Percentiles rank a stretch among this genome's conserved stretches.
phyloP scores from a whole-genome alignment of 2,888 invertebrate species.

The Microplitis manilae region DNA sequence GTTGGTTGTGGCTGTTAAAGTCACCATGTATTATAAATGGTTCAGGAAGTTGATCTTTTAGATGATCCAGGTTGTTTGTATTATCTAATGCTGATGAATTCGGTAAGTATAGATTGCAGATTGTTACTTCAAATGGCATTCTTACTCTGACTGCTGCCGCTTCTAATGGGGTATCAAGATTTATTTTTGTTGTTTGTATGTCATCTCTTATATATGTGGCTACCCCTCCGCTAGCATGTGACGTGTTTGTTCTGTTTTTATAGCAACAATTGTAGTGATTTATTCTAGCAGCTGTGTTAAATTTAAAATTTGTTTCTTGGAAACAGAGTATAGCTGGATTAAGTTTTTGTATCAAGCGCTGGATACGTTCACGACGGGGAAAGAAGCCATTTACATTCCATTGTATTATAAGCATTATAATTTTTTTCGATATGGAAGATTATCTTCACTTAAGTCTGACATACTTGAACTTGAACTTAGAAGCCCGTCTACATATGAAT shows the following conservation, averaged over 20 bases:
- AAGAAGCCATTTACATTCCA: no score
- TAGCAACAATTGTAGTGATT: not conserved
- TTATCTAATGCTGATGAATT: not conserved
- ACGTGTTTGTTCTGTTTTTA: not conserved
- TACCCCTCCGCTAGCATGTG: not conserved
- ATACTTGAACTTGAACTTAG: not conserved
- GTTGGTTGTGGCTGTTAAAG: not conserved
- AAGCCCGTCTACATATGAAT: no score
- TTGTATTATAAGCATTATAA: no score
- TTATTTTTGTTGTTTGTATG: not conserved
- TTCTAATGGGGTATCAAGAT: not conserved
- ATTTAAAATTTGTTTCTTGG: not conserved
- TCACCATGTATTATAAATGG: not conserved
- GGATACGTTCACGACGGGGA: not conserved
- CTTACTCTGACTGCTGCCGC: not conserved
- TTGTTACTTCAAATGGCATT: not conserved
- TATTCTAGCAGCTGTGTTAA: not conserved
- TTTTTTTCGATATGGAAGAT: no score
- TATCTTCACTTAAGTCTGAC: no score
- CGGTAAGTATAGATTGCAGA: not conserved
- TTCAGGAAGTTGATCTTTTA: not conserved
- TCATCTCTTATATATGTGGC: not conserved
- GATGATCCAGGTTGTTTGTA: not conserved
- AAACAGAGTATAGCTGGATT: not conserved
- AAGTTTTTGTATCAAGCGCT: not conserved